phyloP scores from a whole-genome alignment of 2,113 vertebrate species.

The Eurystomus gularis region DNA sequence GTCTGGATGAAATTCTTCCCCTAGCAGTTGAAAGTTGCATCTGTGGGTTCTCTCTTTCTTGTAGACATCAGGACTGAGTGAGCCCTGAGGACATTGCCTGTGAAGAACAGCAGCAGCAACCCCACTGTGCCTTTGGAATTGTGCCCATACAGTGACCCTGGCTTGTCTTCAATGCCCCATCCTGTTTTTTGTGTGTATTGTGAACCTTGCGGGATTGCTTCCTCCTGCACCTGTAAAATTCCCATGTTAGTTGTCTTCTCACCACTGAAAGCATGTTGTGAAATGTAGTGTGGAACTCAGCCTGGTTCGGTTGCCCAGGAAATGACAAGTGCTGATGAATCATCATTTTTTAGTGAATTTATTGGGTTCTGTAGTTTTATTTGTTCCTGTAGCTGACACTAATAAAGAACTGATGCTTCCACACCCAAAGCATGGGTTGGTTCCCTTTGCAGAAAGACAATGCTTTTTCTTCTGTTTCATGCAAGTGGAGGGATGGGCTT shows the following conservation, averaged over 20 bases:
- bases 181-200: background rate
- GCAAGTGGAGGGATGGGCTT: background rate
- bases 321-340: background rate
- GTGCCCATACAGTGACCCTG: background rate
- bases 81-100: background rate
- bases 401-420: slow-evolving; percentile 18
- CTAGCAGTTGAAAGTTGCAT: background rate
- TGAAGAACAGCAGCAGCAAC: background rate
- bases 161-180: background rate
- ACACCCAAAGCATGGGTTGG: background rate
- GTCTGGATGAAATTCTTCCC: background rate
- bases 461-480: background rate
- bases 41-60: background rate
- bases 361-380: slow-evolving; percentile 37
- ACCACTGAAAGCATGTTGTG: background rate
- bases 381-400: slow-evolving; percentile 26
- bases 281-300: background rate
- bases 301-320: background rate
- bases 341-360: slow-evolving; percentile 15
- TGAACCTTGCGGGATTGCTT: background rate
- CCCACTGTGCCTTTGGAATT: background rate
- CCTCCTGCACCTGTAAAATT: background rate
- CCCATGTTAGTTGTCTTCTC: background rate
- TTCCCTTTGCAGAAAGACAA: background rate
- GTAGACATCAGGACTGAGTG: background rate